phyloP scores from a whole-genome alignment of 2,113 vertebrate species.

The Tragulus kanchil region DNA sequence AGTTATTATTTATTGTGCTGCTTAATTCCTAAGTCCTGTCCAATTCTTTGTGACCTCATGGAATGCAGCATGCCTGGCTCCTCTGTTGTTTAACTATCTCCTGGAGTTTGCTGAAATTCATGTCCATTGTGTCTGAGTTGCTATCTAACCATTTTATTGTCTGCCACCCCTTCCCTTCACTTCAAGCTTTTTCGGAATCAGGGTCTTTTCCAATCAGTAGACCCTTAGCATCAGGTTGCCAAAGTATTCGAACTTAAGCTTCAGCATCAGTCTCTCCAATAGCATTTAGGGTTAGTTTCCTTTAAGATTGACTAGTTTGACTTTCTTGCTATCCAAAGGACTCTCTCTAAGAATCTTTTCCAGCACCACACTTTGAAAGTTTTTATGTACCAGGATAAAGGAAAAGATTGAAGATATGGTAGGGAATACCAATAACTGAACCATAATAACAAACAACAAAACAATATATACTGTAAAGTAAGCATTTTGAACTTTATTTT shows the following conservation, averaged over 20 bases:
- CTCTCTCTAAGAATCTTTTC: neutral
- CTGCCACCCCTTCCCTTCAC: neutral
- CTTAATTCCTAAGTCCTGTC: neutral
- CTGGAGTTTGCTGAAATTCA: neutral
- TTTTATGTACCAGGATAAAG: neutral
- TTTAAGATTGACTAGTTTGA: neutral
- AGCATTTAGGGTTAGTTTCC: neutral
- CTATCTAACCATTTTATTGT: neutral
- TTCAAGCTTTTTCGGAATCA: fast-evolving
- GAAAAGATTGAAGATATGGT: neutral
- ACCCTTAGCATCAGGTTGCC: neutral
- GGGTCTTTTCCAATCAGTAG: neutral
- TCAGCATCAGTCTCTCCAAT: neutral
- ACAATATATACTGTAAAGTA: neutral
- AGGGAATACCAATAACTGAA: neutral
- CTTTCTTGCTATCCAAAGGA: neutral
- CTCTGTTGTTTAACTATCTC: neutral
- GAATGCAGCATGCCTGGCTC: neutral
- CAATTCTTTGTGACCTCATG: neutral
- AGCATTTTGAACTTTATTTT: neutral
- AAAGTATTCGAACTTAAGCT: neutral
- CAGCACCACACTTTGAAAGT: neutral
- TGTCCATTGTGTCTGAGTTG: neutral
- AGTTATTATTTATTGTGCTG: neutral
- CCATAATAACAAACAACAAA: neutral